Base-by-base conservation (phyloP, 2,113 vertebrate species). In the Dasyprocta punctata region DNA sequence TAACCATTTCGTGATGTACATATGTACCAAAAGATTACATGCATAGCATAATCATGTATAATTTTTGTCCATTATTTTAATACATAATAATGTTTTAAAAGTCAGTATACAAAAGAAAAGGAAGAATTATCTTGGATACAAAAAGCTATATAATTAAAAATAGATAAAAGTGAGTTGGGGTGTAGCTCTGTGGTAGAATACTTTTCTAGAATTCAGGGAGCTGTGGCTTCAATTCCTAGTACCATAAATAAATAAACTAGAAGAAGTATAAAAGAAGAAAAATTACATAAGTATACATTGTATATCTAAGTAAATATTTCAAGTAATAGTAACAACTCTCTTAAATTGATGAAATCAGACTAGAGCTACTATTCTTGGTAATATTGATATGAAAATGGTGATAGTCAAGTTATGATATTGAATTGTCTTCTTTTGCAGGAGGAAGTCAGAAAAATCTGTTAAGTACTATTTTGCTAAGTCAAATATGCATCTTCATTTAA, bases 401-500 rank as follows among this genome's bases (percentile, higher is more conserved):
- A n/a, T 58, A 19, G 36, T 36, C 11, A 13, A 71, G 7, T 73
- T 24, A 49, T 85, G 11, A 49, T 52, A n/a, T 81, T 75, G 12
- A 30, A n/a, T 91, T 91, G 11, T 80, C 33, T 5, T 71, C 7
- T 65, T 84, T 88, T 85, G 58, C 67, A 67, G 6, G 33, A 83
- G 11, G 0, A 73, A 28, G 1, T 38, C 84, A 69, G n/a, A 69
- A 12, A 47, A 54, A 58, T 9, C 69, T 20, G 2, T 86, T 75
- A 41, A 24, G 13, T 52, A 65, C 30, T 30, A 47, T 9, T 41
- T 47, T 28, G 5, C 61, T 81, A 67, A 86, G 30, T 92, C 16
- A 94, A 73, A 63, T 69, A 38, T n/a, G 6, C 19, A 75, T 92
- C 71, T 92, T 94, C 47, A 85, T 85, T 71, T 65, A 92, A 8